These are phyloP conservation scores for Meteorus sp. DNA, from an alignment of 1,140 invertebrate genomes.

Conservation along the genomic window DNA sequence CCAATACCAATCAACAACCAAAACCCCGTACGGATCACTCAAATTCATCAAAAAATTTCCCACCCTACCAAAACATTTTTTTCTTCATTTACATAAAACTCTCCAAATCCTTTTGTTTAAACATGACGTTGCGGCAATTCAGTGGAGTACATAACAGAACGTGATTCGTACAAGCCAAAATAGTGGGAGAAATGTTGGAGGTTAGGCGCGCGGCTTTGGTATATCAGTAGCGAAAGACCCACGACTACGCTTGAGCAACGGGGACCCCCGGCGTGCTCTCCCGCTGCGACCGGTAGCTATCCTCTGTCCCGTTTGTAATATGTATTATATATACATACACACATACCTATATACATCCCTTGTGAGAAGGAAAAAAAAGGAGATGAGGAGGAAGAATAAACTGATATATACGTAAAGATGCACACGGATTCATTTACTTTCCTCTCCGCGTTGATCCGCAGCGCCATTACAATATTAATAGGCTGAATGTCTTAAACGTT, in stretches of 20 bases:
- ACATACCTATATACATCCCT: slow-evolving; percentile 17
- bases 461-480: slow-evolving; percentile 49
- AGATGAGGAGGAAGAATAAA: neutral
- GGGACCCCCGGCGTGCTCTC: slow-evolving; percentile 56
- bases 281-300: slow-evolving; percentile 59
- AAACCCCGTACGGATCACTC: too few relatives aligned
- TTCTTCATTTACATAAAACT: too few relatives aligned
- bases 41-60: too few relatives aligned
- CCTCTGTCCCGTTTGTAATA: slow-evolving; percentile 58
- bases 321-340: slow-evolving; percentile 38
- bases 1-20: too few relatives aligned
- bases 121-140: too few relatives aligned
- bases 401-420: slow-evolving; percentile 3
- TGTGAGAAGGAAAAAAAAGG: neutral
- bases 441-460: slow-evolving; percentile 6
- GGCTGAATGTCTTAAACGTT: slow-evolving; percentile 33
- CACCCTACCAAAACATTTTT: too few relatives aligned
- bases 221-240: slow-evolving; percentile 41
- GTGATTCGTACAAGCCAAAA: too few relatives aligned
- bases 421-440: slow-evolving; percentile 12
- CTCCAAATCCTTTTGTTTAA: too few relatives aligned
- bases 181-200: too few relatives aligned
- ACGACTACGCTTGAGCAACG: slow-evolving; percentile 43
- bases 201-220: too few relatives aligned
- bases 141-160: too few relatives aligned